Conservation (phyloP, 2,113 vertebrate genomes). For the Melanotaenia duboulayi region DNA sequence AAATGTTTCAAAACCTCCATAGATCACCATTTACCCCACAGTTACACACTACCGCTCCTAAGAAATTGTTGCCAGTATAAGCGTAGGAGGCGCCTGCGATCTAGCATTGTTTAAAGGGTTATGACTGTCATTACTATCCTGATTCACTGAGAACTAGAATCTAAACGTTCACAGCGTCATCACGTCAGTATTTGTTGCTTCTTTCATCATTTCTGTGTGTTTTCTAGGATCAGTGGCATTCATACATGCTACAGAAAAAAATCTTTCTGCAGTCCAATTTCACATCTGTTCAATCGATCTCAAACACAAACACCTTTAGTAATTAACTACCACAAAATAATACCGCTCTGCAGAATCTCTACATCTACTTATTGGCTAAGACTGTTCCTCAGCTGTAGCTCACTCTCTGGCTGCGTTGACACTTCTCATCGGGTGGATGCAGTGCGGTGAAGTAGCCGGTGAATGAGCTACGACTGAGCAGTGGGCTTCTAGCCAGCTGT, state of each 20-base stretch:
- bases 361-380: conserved; percentile 1
- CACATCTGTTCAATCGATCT: background rate
- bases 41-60: no score
- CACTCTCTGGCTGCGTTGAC: background rate
- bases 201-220: background rate
- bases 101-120: background rate
- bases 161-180: conserved; percentile 9
- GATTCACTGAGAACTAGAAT: conserved; percentile 20
- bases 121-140: conserved; percentile 7
- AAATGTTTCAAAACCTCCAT: no score
- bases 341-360: background rate
- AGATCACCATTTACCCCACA: no score
- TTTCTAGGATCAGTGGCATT: background rate
- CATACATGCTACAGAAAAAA: background rate
- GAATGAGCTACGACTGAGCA: conserved; percentile 19
- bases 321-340: background rate
- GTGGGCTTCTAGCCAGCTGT: conserved; percentile 6
- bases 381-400: no score
- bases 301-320: background rate
- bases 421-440: conserved; percentile 32
- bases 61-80: no score
- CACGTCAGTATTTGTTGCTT: background rate
- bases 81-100: no score
- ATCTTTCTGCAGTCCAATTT: no score
- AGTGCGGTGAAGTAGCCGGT: conserved; percentile 10